Percentiles rank a stretch among this genome's conserved stretches.
phyloP scores from a whole-genome alignment of 2,888 invertebrate genomes.

The Scaptomyza caliginosa region DNA sequence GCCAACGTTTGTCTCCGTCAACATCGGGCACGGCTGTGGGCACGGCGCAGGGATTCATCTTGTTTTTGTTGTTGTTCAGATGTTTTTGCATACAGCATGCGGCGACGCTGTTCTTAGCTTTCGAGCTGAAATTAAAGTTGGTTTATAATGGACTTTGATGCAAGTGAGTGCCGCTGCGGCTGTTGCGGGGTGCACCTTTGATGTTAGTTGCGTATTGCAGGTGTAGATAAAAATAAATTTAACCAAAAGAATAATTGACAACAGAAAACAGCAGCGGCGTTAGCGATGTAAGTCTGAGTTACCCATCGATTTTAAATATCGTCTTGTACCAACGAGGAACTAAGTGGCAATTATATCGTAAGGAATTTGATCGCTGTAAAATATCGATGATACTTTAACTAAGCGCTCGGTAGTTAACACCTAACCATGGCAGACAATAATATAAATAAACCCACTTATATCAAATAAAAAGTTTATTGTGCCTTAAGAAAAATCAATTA shows the following conservation, averaged over 20 bases:
- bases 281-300: constrained; percentile 27
- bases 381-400: not conserved
- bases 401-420: not conserved
- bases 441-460: too few species aligned
- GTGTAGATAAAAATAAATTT: constrained; percentile 52
- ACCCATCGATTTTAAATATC: not conserved
- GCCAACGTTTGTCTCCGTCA: constrained; percentile 90
- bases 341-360: not conserved
- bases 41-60: constrained; percentile 90
- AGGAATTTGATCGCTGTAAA: not conserved
- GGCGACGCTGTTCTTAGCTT: constrained; percentile 23
- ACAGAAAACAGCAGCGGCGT: constrained; percentile 47
- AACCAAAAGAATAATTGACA: constrained; percentile 62
- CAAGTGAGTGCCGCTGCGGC: not conserved
- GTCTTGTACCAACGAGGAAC: not conserved
- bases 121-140: constrained; percentile 3
- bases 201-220: constrained; percentile 9
- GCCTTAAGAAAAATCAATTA: not conserved
- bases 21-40: constrained; percentile 90
- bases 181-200: constrained; percentile 8
- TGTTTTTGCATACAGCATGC: constrained; percentile 40
- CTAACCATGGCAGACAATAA: not conserved
- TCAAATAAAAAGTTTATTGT: too few species aligned
- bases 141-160: not conserved
- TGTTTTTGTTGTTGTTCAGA: constrained; percentile 12